Conservation (phyloP, 2,888 invertebrate species). For the Oxyscelio sp. region DNA sequence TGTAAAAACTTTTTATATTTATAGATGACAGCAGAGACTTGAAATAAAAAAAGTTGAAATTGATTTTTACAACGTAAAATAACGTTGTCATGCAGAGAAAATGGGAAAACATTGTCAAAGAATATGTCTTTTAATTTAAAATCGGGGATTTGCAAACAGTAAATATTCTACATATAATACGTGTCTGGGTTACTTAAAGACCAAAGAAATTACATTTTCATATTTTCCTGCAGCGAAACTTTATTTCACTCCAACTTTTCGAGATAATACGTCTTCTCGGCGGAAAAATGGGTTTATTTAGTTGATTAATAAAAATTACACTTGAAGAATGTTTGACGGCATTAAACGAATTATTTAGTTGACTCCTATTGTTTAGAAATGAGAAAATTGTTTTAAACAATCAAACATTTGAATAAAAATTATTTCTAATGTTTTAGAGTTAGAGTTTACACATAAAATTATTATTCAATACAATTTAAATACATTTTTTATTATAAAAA, state of each 20-base stretch:
- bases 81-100: constrained; percentile 20
- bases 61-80: constrained; percentile 40
- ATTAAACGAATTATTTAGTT: neutral
- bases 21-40: constrained; percentile 3
- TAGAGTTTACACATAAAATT: no score
- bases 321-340: neutral
- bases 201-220: constrained; percentile 57
- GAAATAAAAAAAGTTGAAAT: constrained; percentile 18
- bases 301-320: constrained; percentile 35
- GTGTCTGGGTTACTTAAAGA: constrained; percentile 52
- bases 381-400: no score
- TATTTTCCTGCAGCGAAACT: constrained; percentile 38
- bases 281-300: constrained; percentile 15
- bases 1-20: constrained; percentile 4
- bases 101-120: constrained; percentile 50
- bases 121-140: constrained; percentile 51
- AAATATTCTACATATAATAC: constrained; percentile 55
- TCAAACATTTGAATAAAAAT: no score
- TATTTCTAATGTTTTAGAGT: no score
- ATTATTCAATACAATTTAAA: no score
- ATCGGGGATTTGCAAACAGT: constrained; percentile 44
- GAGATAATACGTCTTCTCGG: constrained; percentile 18
- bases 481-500: no score
- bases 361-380: neutral
- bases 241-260: constrained; percentile 44